Evolutionary conservation across 2,113 vertebrate species (phyloP).

Genomic region (Phaethornis superciliosus): DNA sequence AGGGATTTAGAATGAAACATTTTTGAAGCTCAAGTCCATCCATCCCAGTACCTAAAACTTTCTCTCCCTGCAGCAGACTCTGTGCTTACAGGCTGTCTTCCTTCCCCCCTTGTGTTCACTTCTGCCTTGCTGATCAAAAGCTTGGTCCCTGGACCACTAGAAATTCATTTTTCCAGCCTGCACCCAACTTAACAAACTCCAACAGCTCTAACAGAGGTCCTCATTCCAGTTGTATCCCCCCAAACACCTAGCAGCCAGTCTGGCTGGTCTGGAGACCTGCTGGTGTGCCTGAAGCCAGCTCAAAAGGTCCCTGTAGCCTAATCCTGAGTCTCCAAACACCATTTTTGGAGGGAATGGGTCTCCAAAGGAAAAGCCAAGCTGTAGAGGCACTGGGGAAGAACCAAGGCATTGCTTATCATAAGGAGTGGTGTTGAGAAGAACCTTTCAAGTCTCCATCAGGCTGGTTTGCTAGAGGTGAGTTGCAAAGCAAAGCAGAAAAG

Average conservation of each 20-base stretch:
- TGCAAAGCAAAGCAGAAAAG: slow-evolving; percentile 22
- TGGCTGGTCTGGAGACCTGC: not conserved
- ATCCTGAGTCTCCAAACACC: not conserved
- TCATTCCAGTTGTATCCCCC: not conserved
- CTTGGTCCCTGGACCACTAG: not conserved
- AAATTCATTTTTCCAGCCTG: not conserved
- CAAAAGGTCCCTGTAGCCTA: not conserved
- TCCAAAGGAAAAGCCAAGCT: not conserved
- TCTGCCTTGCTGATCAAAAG: not conserved
- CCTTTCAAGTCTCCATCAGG: not conserved
- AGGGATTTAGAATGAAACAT: not conserved
- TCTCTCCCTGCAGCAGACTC: not conserved
- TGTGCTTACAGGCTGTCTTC: not conserved
- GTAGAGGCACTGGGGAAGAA: accelerated
- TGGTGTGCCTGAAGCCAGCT: not conserved
- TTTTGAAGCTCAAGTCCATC: not conserved
- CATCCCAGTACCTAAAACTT: not conserved
- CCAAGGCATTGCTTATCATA: not conserved
- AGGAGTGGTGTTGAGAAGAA: not conserved
- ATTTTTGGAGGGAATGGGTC: not conserved
- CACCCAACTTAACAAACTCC: not conserved
- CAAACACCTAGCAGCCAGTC: not conserved
- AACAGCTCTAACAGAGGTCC: not conserved
- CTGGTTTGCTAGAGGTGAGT: slow-evolving; percentile 13
- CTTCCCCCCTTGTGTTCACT: accelerated